Evolutionary conservation across 64 coral and sea anemone genomes (phyloP), one percentile per base, ranked within the genome.

Genomic region (Stylophora pistillata): DNA sequence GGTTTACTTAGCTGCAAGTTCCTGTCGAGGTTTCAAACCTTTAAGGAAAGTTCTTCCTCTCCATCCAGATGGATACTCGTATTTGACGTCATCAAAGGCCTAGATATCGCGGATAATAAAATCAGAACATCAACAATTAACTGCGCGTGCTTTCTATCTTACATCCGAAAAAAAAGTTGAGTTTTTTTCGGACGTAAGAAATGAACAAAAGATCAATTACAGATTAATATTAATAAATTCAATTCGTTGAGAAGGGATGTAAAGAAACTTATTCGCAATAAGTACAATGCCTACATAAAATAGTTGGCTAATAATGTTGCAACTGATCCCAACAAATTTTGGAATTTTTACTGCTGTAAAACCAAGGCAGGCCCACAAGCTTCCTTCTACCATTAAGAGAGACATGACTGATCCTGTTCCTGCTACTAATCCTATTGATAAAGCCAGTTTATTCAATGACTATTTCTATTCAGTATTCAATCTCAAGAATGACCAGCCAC

Each of bases 311-410:
- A 80, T 55, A 54, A 18, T 54, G 78, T 80, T 47, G 78, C 31
- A 80, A 80, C 52, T 54, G 78, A 59, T 59, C 78, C 78, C 31
- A 54, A 80, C 17, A 80, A 80, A 80, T 60, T 80, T 55, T 80
- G 78, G 78, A 85, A 30, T n/a, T 86, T 86, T 71, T 72, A 86
- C 29, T 71, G 82, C 82, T 68, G 58, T 68, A 41, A 86, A 86
- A 86, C 62, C 28, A 86, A n/a, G n/a, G n/a, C n/a, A 86, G 82
- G 27, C 82, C 32, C 27, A 41, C 5, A 71, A 69, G 34, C 82
- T 86, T 41, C 82, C 82, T n/a, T 86, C 27, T 64, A 14, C 62
- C 82, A 65, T 71, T 86, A 74, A 32, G 32, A 74, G 72, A 74
- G 72, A 74, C 63, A 70, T 71, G 71, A 70, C 62, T 71, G 64